Evolutionary conservation across 2,113 vertebrate species (phyloP).

Genomic region (Pygoscelis antarcticus): DNA sequence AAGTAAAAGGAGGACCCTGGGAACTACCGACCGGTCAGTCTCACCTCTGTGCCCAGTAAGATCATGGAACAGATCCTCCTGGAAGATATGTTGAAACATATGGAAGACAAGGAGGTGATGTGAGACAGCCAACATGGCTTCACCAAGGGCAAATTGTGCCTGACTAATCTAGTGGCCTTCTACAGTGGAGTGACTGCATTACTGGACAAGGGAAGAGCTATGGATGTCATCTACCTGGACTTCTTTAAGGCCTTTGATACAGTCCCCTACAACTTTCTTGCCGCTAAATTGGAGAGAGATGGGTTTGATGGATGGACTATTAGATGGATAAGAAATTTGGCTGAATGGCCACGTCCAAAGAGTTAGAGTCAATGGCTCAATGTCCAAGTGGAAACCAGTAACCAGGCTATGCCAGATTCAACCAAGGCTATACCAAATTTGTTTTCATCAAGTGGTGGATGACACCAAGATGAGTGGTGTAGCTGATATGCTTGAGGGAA

Average conservation of each 20-base stretch:
- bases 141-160: neutral
- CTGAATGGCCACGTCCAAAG: neutral
- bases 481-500: neutral
- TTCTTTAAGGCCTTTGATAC: neutral
- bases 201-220: neutral
- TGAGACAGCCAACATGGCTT: neutral
- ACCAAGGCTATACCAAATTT: neutral
- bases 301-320: neutral
- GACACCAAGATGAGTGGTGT: neutral
- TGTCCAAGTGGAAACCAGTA: neutral
- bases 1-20: neutral
- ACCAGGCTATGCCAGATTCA: neutral
- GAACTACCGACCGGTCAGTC: no score
- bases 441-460: neutral
- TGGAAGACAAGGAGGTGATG: neutral
- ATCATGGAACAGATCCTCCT: neutral
- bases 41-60: neutral
- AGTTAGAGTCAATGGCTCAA: neutral
- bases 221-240: neutral
- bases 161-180: neutral
- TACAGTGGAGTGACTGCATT: neutral
- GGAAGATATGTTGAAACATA: neutral
- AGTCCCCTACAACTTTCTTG: neutral
- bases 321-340: neutral
- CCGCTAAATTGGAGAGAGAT: neutral